Evolutionary conservation across 2,797 vertebrate species (phyloP).

Genomic region (Nannoperca obscura): DNA sequence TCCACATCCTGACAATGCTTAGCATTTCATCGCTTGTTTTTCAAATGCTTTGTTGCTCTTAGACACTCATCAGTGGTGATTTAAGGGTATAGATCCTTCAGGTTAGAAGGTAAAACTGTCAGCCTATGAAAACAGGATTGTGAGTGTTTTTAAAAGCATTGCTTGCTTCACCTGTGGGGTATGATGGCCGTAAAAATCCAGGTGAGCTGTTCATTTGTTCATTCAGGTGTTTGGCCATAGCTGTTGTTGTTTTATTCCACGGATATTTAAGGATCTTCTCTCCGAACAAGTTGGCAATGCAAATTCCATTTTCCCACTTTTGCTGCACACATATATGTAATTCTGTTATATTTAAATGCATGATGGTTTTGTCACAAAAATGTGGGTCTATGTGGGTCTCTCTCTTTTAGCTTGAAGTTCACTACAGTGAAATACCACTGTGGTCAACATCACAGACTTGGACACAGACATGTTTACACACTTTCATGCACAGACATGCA

Average conservation of each 20-base stretch:
- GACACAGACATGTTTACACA: conserved; percentile 65
- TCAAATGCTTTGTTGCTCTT: conserved; percentile 42
- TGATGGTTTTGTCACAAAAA: conserved; percentile 71
- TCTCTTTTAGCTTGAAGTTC: conserved; percentile 41
- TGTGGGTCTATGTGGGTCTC: conserved; percentile 44
- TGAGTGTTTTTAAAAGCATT: conserved; percentile 55
- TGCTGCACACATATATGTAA: conserved; percentile 47
- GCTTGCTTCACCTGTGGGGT: conserved; percentile 55
- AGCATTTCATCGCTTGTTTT: conserved; percentile 14
- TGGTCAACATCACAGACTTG: conserved; percentile 76
- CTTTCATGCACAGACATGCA: conserved; percentile 57
- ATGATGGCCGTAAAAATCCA: conserved; percentile 54
- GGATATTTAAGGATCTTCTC: conserved; percentile 27
- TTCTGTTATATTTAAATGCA: conserved; percentile 67
- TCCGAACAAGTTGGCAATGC: conserved; percentile 13
- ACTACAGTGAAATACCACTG: conserved; percentile 51
- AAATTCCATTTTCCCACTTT: conserved; percentile 42
- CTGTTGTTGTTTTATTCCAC: conserved; percentile 21
- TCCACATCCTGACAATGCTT: conserved; percentile 14
- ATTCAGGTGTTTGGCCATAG: conserved; percentile 24
- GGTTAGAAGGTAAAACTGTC: conserved; percentile 60
- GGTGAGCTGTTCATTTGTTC: conserved; percentile 45
- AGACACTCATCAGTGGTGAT: conserved; percentile 19
- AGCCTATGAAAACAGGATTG: conserved; percentile 55
- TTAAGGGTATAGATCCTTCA: conserved; percentile 23